Evolutionary conservation across 2,797 vertebrate genomes (phyloP).

Genomic region (Pseudochirops corinnae): DNA sequence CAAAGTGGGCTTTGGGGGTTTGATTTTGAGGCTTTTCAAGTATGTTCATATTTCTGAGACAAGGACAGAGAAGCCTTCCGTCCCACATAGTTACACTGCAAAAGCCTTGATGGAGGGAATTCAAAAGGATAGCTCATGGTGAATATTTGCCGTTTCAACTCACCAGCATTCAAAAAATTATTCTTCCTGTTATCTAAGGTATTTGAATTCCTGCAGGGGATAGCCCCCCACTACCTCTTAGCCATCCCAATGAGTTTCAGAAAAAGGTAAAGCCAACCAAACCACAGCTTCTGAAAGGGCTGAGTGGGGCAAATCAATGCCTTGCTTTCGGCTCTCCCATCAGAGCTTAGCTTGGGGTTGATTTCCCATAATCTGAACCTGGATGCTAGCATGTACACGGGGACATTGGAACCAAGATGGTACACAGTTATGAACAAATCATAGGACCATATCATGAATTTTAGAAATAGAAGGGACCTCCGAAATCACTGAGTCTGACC

Average conservation of each 20-base stretch:
- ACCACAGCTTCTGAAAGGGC: neutral
- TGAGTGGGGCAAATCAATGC: neutral
- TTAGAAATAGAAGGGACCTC: neutral
- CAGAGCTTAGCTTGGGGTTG: neutral
- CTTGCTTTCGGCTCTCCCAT: neutral
- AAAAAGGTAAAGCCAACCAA: neutral
- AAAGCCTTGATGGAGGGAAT: slow-evolving; percentile 43
- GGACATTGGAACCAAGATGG: neutral
- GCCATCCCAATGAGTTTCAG: slow-evolving; percentile 71
- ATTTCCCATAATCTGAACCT: neutral
- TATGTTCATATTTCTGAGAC: slow-evolving; percentile 31
- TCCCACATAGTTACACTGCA: slow-evolving; percentile 11
- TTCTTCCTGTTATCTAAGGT: neutral
- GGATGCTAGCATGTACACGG: neutral
- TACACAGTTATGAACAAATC: neutral
- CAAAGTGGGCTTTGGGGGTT: neutral
- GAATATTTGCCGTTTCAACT: slow-evolving; percentile 15
- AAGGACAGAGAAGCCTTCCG: neutral
- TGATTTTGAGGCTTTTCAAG: neutral
- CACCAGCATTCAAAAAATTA: neutral
- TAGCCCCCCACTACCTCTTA: neutral
- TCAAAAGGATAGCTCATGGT: neutral
- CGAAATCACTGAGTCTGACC: neutral
- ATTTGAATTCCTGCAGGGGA: neutral
- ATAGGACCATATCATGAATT: neutral